Base-by-base conservation (phyloP, 2,113 vertebrate species). In the Syngnathus floridae region DNA sequence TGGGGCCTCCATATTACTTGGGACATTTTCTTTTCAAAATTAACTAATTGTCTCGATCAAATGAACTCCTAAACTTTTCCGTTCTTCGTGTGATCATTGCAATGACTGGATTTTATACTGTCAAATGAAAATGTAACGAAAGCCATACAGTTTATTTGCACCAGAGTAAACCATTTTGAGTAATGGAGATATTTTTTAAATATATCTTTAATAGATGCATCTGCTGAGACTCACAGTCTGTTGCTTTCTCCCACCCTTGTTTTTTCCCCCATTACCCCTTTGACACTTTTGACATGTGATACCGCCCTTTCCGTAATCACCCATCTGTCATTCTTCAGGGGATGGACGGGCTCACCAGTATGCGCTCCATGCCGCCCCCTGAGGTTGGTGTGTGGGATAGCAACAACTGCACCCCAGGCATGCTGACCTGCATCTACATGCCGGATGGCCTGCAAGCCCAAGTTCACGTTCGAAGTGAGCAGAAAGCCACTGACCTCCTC, bases 401-500 rank as follows among this genome's bases (percentile, higher is more conserved):
- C 70, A 9, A 71, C 0, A 31, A 56, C 19, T 43, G 60, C 17
- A 58, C 58, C 67, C 11, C 75, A 4, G 95, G 94, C 66, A 76
- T 66, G 57, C 88, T 88, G 74, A 83, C 86, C 0, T 91, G 88
- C 0, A 74, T 97, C 68, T 84, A 91, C 82, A 95, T 95, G 84
- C 92, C 89, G 48, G 93, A 94, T 0, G 82, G 86, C 48, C 92
- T 91, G 76, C 90, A 86, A 4, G 88, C 95, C 46, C 90, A 89
- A 0, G 80, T 98, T 69, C 82, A 82, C 2, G 73, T 96, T 66
- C 94, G 91, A 69, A 85, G 85, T 26, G 93, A 95, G 40, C 91
- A 95, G 84, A 92, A 80, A 8, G 92, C 93, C 9, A 88, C 91
- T 41, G 94, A 97, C 70, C 82, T 97, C 76, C 84, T 98, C 78